These are phyloP conservation scores for Shinisaurus crocodilurus DNA, from an alignment of 2,113 vertebrate species.

Conservation along the genomic window DNA sequence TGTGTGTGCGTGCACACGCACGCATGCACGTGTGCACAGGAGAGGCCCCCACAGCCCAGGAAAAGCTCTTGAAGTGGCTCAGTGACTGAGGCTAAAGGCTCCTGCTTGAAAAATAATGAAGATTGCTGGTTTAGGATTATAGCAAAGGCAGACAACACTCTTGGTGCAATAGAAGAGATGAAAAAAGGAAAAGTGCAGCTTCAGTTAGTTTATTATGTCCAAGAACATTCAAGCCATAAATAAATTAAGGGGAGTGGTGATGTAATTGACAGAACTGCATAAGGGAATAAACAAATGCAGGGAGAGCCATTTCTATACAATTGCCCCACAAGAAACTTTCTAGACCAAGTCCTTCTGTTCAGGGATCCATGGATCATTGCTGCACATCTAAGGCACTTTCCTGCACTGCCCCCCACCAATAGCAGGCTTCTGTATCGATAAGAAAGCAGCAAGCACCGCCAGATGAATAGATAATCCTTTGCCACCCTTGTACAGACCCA, in stretches of 20 bases:
- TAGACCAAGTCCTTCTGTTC: not conserved
- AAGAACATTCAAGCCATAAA: not conserved
- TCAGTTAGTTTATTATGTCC: not conserved
- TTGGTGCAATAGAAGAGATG: not conserved
- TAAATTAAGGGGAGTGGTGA: not conserved
- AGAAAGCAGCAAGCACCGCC: not conserved
- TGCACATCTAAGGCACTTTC: not conserved
- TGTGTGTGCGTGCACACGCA: too few species aligned
- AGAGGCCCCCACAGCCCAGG: too few species aligned
- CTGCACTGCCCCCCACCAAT: not conserved
- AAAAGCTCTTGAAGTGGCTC: too few species aligned
- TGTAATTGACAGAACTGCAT: not conserved
- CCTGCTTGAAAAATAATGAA: too few species aligned
- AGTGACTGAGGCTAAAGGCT: too few species aligned
- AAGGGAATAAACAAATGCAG: not conserved
- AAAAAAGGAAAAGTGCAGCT: not conserved
- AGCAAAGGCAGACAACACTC: not conserved
- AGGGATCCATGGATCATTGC: too few species aligned
- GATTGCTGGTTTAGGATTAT: not conserved
- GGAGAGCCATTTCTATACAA: not conserved
- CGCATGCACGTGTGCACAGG: too few species aligned
- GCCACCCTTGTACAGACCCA: not conserved
- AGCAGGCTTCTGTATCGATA: not conserved
- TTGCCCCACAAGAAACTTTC: not conserved
- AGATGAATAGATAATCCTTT: not conserved